Evolutionary conservation across 1,140 invertebrate genomes (phyloP), one percentile per base, ranked within the genome.

Genomic region (Ericerus pela): DNA sequence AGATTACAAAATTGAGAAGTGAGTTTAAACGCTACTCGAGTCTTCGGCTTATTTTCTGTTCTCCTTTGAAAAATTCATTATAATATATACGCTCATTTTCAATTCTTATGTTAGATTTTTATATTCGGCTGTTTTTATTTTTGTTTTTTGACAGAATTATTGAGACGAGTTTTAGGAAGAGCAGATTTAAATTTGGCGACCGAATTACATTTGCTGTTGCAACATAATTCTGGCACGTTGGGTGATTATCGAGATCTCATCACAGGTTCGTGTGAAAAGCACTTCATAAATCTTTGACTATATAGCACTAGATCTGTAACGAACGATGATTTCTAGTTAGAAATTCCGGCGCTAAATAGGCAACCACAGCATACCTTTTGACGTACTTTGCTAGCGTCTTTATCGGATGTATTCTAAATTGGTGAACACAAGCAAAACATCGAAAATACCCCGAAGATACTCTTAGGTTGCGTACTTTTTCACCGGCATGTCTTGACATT

Each of bases 141-240:
- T 47, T 53, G 16, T 18, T 52, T 37, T 37, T 28, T 38, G 38
- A 27, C 28, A 56, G 54, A 59, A 8, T 52, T 55, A 26, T 51
- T 66, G 33, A 60, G 60, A 59, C 56, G 61, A 58, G 60, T 66
- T 22, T 55, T 66, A 22, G 61, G 53, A 47, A 65, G 61, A 51
- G 58, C 62, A 47, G 60, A 66, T 57, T 52, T 66, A 12, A 64
- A 63, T 60, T 58, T 66, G 28, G 59, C 62, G 1, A 62, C 63
- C n/a, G 63, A 66, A 54, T 54, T 66, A 30, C 63, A 66, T 56
- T 54, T 65, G 2, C 52, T 66, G 14, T 55, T 66, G 58, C 59
- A 66, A 43, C 60, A 63, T 58, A 63, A 61, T 24, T 59, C 61
- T 26, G 64, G 64, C 1, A 65, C 61, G 11, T 30, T 66, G 36